Base-by-base conservation (phyloP, 2,888 invertebrate species). In the Sabatieria punctata region DNA sequence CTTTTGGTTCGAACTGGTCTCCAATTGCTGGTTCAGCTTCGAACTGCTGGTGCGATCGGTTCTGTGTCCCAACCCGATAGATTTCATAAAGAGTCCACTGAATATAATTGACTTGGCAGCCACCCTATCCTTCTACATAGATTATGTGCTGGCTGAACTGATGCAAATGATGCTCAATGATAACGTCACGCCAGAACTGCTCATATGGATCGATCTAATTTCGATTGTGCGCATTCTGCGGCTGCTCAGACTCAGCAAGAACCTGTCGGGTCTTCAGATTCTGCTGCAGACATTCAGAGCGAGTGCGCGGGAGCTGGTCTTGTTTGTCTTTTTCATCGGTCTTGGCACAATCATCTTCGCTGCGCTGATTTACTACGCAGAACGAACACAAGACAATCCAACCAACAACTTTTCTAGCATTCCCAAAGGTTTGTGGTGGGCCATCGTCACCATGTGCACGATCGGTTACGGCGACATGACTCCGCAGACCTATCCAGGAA, bases 11-110 rank as follows among this genome's bases (percentile, higher is more conserved):
- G 88, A 89, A 62, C 77, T 84, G 60, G 77, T 85, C 43, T 89
- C 89, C 71, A 91, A 91, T 64, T 80, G 83, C 26, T 91, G 89
- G 89, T 89, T 91, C 71, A 86, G 86, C 2, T 79, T 91, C 57
- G 89, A 91, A 65, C 77, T 91, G 51, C 74, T 82, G 46, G 79
- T 85, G 49, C 75, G 88, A 56, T 79, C 83, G 62, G 77, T 85
- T 67, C 88, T 88, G 65, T 80, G 83, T 44, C 85, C 86, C 25
- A 81, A 64, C 40, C 69, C 69, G 54, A 11, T 50, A 4, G 8
- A n/a, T 8, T 38, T 38, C n/a, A 13, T 38, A 21, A 38, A 6
- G 6, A 38, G 15, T 6, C 85, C 86, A 44, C 82, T 89, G 50
- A 91, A 91, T 67, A 78, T 85, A 53, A 89, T 91, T 66, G 89